Evolutionary conservation across 2,797 vertebrate genomes (phyloP).

Genomic region (Gorsachius magnificus): DNA sequence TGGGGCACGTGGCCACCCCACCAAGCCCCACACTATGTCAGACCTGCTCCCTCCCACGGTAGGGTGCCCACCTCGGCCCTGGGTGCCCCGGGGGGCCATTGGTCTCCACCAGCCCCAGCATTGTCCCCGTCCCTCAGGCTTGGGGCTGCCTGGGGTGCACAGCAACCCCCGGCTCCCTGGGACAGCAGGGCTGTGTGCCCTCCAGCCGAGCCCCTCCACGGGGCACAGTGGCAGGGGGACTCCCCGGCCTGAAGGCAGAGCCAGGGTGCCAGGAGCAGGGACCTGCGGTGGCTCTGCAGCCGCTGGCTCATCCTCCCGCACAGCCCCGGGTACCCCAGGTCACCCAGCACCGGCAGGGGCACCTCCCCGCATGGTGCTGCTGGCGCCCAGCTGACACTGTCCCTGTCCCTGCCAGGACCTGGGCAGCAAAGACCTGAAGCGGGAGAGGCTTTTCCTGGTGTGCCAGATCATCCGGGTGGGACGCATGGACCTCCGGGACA

Average conservation of each 20-base stretch:
- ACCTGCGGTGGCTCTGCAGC: not conserved
- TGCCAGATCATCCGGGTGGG: constrained; percentile 67
- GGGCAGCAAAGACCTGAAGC: constrained; percentile 58
- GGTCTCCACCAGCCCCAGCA: not conserved
- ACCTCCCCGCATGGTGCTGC: accelerated
- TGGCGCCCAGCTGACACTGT: accelerated
- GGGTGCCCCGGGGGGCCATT: accelerated
- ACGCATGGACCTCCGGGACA: constrained; percentile 62
- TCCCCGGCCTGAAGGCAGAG: not conserved
- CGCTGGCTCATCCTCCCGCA: accelerated
- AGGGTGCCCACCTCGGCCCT: accelerated
- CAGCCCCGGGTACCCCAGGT: accelerated
- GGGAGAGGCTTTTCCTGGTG: constrained; percentile 63
- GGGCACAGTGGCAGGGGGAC: not conserved
- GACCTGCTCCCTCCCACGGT: not conserved
- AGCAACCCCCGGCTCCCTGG: not conserved
- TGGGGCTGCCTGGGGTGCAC: not conserved
- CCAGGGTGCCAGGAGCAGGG: not conserved
- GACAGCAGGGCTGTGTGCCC: not conserved
- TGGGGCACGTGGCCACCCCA: not conserved
- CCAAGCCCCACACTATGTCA: accelerated
- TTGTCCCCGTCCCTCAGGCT: not conserved
- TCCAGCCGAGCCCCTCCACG: not conserved
- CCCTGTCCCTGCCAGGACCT: constrained; percentile 37
- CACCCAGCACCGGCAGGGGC: accelerated